A percentile compares a stretch with the other conserved stretches of the same genome.
Evolutionary conservation across 2,113 vertebrate genomes (phyloP).

Genomic region (Bujurquina vittata): DNA sequence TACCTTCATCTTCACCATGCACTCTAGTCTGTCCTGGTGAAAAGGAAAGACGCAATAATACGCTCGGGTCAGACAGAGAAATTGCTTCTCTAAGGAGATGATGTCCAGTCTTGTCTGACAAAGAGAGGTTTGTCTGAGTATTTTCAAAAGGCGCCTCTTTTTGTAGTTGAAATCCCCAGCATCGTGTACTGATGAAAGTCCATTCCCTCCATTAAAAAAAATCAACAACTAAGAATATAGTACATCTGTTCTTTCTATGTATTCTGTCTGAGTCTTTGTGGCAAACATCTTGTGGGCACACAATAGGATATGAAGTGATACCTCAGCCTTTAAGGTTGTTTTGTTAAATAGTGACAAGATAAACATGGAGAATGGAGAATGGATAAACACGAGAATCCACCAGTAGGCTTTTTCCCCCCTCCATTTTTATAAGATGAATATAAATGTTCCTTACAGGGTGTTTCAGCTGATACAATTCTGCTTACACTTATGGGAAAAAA

Average conservation of each 20-base stretch:
- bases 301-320: slow-evolving; percentile 40
- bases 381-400: slow-evolving; percentile 32
- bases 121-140: slow-evolving; percentile 36
- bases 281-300: background rate
- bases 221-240: slow-evolving; percentile 28
- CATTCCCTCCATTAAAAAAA: background rate
- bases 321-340: slow-evolving; percentile 39
- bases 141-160: slow-evolving; percentile 36
- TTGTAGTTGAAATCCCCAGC: slow-evolving; percentile 31
- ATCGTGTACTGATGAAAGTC: slow-evolving; percentile 55
- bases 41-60: slow-evolving; percentile 26
- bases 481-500: background rate
- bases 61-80: slow-evolving; percentile 24
- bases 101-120: slow-evolving; percentile 47
- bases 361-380: too few species aligned
- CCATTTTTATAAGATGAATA: background rate
- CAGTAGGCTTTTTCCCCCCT: slow-evolving; percentile 15
- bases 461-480: slow-evolving; percentile 18
- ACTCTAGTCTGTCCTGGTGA: slow-evolving; percentile 17
- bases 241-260: slow-evolving; percentile 31
- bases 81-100: slow-evolving; percentile 28
- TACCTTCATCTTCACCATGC: slow-evolving; percentile 15
- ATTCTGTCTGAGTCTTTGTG: slow-evolving; percentile 9
- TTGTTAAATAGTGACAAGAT: slow-evolving; percentile 61
- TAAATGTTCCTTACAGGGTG: slow-evolving; percentile 15